Evolutionary conservation across 2,888 invertebrate genomes (phyloP).

Genomic region (Lumbricus terrestris): DNA sequence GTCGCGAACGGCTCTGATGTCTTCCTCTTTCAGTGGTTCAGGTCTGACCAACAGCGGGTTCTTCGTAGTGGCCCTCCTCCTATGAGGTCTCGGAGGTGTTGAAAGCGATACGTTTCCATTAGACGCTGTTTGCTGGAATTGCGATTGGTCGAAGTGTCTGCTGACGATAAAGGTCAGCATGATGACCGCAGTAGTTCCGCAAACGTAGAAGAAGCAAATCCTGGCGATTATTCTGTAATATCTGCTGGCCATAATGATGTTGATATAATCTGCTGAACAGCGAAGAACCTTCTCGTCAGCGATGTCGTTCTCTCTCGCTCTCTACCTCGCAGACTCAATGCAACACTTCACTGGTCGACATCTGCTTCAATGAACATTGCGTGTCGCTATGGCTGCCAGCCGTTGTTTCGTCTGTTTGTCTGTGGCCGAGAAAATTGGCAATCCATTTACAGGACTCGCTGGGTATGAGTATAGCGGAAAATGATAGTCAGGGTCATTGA

Average conservation of each 20-base stretch:
- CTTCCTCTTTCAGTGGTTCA: background rate
- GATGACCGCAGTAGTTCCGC: background rate
- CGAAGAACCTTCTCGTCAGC: background rate
- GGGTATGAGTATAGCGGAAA: background rate
- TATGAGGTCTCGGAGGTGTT: background rate
- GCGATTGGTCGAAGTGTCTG: background rate
- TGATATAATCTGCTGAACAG: too few species aligned
- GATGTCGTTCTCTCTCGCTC: background rate
- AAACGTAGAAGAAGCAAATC: background rate
- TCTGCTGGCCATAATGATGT: background rate
- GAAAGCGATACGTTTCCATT: background rate
- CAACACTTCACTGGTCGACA: background rate
- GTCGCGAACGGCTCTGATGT: background rate
- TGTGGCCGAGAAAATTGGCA: background rate
- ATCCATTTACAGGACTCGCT: background rate
- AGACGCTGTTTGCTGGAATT: background rate
- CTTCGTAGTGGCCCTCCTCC: background rate
- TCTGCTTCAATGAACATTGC: background rate
- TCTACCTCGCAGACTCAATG: too few species aligned
- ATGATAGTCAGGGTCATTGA: background rate
- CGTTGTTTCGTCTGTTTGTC: background rate
- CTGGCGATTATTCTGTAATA: background rate
- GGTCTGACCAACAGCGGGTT: background rate
- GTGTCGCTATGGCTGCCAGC: background rate
- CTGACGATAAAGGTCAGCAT: background rate